Evolutionary conservation across 1,140 invertebrate species (phyloP).

Genomic region (Drosophila aff.): DNA sequence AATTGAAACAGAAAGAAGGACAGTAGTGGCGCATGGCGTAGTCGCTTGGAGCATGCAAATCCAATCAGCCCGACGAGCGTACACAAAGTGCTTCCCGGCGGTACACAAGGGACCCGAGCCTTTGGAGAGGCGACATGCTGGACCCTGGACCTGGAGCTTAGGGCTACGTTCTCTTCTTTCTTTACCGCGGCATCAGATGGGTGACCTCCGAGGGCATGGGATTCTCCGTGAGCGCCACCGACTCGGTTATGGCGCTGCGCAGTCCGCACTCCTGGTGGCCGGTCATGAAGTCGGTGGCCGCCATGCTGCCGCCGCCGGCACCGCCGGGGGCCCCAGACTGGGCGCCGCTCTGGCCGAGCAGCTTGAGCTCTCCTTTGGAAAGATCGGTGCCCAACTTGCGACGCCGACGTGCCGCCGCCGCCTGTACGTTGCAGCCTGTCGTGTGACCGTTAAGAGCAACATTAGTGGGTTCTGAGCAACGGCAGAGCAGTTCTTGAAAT

Average conservation of each 20-base stretch:
- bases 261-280: slow-evolving; percentile 55
- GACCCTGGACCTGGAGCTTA: slow-evolving; percentile 3
- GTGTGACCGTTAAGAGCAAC: slow-evolving; percentile 85
- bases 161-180: slow-evolving; percentile 8
- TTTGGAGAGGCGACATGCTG: slow-evolving; percentile 7
- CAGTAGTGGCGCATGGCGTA: slow-evolving; percentile 17
- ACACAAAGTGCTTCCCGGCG: not conserved
- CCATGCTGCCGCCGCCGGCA: slow-evolving; percentile 46
- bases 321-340: slow-evolving; percentile 35
- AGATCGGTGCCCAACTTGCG: slow-evolving; percentile 86
- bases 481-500: slow-evolving; percentile 94
- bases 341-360: slow-evolving; percentile 68
- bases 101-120: not conserved
- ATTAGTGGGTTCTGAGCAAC: slow-evolving; percentile 85
- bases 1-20: slow-evolving; percentile 31
- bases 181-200: slow-evolving; percentile 80
- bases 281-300: slow-evolving; percentile 58
- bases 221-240: slow-evolving; percentile 79
- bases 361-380: slow-evolving; percentile 87
- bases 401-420: slow-evolving; percentile 84
- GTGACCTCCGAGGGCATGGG: slow-evolving; percentile 76
- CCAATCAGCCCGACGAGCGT: slow-evolving; percentile 29
- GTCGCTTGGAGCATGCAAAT: slow-evolving; percentile 64
- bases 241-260: slow-evolving; percentile 75
- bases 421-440: slow-evolving; percentile 84